Base-by-base conservation (phyloP, 2,797 vertebrate species). In the Sebastes trivittatus region DNA sequence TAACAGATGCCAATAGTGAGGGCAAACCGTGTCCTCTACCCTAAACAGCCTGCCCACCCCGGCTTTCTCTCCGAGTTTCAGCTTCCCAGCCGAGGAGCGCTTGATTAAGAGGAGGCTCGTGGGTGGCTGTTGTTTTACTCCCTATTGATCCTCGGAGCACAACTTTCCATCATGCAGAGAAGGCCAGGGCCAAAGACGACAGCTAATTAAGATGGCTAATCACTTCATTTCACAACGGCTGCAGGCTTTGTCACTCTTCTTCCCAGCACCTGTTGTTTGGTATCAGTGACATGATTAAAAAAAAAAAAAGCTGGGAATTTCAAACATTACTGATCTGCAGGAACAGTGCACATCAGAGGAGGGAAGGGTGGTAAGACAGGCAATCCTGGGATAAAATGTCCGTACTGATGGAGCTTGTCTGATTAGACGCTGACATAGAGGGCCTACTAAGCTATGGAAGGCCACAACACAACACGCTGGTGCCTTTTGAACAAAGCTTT, bases 141-240 rank as follows among this genome's bases (percentile, higher is more conserved):
- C 72, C 69, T 80, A 93, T 90, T 82, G 89, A 93, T 94, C 88
- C 79, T 89, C 55, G 14, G 63, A 93, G 91, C 90, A 82, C 85
- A 92, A 90, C 86, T 90, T 92, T 94, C 86, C 87, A 94, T 92
- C 91, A 93, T 91, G 80, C 86, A 88, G 83, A 88, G 89, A 86
- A 81, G 78, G 85, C 87, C 83, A 79, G 84, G 84, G 87, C 85
- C 81, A 89, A 87, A 92, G 88, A 93, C 87, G 89, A 93, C 92
- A 91, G 92, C 88, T 94, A 94, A 95, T 95, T 95, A 93, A 93
- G 89, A 94, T 92, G 81, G 90, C 90, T 93, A 93, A 94, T 94
- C 92, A 91, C 88, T 90, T 88, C 75, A 86, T 93, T 92, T 93
- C 89, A 94, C 86, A 88, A 85, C 59, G 81, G 83, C 79, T 81